These are phyloP conservation scores for Lasioglossum morio DNA, from an alignment of 2,888 invertebrate species.

Conservation along the genomic window DNA sequence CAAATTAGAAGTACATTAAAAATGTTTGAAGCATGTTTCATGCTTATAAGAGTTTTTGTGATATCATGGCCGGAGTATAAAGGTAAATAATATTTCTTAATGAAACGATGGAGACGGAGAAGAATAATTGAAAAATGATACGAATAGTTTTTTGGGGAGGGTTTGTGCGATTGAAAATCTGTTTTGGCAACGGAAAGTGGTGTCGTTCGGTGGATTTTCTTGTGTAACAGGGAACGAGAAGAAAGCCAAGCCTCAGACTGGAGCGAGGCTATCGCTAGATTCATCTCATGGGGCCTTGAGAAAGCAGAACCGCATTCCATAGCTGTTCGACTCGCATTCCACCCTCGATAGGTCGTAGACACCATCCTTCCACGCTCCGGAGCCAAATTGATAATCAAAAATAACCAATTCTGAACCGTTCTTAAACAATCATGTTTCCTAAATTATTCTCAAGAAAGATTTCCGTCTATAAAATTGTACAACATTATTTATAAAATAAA, in stretches of 20 bases:
- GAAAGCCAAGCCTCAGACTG: slow-evolving; percentile 39
- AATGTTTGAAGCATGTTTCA: too few species aligned
- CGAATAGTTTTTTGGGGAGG: background rate
- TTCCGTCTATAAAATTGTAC: background rate
- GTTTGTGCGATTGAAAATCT: background rate
- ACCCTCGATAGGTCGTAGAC: slow-evolving; percentile 30
- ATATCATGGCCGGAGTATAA: background rate
- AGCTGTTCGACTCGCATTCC: slow-evolving; percentile 61
- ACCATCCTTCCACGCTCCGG: slow-evolving; percentile 18
- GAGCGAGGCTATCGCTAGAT: slow-evolving; percentile 55
- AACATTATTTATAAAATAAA: background rate
- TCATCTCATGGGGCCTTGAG: slow-evolving; percentile 58
- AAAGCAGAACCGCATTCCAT: slow-evolving; percentile 69
- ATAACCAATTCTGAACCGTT: background rate
- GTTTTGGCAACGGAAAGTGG: background rate
- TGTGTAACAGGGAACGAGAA: slow-evolving; percentile 7
- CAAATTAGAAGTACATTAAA: too few species aligned
- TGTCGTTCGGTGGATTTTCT: background rate
- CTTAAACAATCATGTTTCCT: too few species aligned
- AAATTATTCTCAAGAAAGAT: background rate
- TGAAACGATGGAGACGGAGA: background rate
- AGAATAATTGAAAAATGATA: background rate
- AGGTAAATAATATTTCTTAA: background rate
- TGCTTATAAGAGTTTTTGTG: background rate
- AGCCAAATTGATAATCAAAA: slow-evolving; percentile 17